Conservation (phyloP, 2,888 invertebrate species). For the Xestobium rufovillosum region DNA sequence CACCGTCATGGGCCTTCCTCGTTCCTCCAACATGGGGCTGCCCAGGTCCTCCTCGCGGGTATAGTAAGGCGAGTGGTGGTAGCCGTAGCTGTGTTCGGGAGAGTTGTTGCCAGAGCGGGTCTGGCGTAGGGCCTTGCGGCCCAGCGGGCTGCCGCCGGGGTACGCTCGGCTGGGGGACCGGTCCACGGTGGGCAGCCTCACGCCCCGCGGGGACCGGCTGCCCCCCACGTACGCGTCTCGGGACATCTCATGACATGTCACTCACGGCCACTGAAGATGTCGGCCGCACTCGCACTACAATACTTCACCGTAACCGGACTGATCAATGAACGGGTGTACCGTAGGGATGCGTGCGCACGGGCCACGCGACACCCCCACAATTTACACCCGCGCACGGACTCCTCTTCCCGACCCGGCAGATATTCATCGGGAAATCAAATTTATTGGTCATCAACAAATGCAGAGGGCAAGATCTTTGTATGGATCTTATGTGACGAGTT, state of each 20-base stretch:
- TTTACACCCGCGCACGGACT: too few relatives aligned
- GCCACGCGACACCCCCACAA: conserved; percentile 34
- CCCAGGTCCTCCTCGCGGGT: conserved; percentile 76
- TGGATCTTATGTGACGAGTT: too few relatives aligned
- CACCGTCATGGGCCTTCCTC: conserved; percentile 51
- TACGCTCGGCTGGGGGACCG: conserved; percentile 80
- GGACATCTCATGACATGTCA: conserved; percentile 49
- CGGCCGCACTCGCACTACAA: conserved; percentile 31
- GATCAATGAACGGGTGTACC: conserved; percentile 47
- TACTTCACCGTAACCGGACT: conserved; percentile 28
- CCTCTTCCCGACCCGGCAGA: too few relatives aligned
- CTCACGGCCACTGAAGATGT: conserved; percentile 31
- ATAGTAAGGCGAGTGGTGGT: conserved; percentile 60
- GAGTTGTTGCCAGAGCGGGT: conserved; percentile 53
- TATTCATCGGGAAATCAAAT: too few relatives aligned
- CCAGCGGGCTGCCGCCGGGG: conserved; percentile 51
- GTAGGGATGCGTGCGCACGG: conserved; percentile 37
- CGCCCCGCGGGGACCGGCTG: conserved; percentile 59
- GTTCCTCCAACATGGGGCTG: conserved; percentile 78
- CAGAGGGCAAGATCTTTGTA: too few relatives aligned
- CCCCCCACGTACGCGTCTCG: conserved; percentile 56
- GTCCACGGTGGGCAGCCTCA: conserved; percentile 82
- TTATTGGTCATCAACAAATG: too few relatives aligned
- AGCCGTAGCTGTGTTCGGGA: conserved; percentile 46
- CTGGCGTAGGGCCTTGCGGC: conserved; percentile 41